Evolutionary conservation across 1,140 invertebrate genomes (phyloP).

Genomic region (Medauroidea extradentata): DNA sequence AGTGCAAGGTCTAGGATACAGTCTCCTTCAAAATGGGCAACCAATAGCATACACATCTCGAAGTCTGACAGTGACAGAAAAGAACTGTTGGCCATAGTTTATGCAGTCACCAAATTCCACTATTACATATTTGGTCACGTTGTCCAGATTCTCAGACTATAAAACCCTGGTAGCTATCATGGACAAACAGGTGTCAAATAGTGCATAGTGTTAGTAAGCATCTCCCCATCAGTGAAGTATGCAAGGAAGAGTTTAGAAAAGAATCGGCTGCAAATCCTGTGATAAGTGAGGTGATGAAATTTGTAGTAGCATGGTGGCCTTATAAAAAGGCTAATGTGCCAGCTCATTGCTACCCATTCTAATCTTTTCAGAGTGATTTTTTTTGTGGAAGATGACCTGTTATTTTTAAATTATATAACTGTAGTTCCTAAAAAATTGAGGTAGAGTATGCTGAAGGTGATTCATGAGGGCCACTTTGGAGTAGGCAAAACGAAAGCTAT

Average conservation of each 20-base stretch:
- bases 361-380: conserved; percentile 24
- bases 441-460: conserved; percentile 26
- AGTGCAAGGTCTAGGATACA: conserved; percentile 32
- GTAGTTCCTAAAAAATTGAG: conserved; percentile 24
- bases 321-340: conserved; percentile 13
- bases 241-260: background rate
- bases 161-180: conserved; percentile 33
- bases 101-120: conserved; percentile 38
- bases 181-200: conserved; percentile 27
- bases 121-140: conserved; percentile 39
- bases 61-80: conserved; percentile 22
- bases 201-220: background rate
- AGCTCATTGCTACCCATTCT: no score
- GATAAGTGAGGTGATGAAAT: conserved; percentile 1
- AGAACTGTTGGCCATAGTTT: conserved; percentile 3
- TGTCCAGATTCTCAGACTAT: conserved; percentile 32
- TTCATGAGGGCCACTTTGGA: conserved; percentile 37
- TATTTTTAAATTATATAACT: no score
- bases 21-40: conserved; percentile 29
- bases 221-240: background rate
- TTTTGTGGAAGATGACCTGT: conserved; percentile 24
- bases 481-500: conserved; percentile 25
- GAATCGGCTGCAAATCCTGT: background rate
- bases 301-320: no score
- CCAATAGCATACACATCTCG: conserved; percentile 38